These are phyloP conservation scores for Bos indicus DNA, from an alignment of 2,113 vertebrate genomes.

Conservation along the genomic window DNA sequence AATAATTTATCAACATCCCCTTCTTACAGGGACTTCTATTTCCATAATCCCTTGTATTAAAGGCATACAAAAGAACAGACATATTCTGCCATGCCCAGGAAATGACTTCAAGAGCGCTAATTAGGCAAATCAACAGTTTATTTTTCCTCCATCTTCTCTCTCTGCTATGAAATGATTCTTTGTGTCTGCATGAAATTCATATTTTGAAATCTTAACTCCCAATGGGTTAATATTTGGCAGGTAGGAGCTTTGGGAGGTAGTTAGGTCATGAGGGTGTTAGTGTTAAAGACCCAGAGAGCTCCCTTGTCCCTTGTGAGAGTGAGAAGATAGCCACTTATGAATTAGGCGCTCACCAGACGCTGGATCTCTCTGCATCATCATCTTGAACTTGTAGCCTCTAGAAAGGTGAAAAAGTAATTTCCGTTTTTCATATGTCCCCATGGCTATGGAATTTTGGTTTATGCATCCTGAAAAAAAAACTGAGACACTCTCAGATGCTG, in stretches of 20 bases:
- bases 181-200: background rate
- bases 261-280: background rate
- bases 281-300: background rate
- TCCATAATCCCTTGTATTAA: background rate
- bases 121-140: background rate
- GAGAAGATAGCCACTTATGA: background rate
- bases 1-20: background rate
- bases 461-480: background rate
- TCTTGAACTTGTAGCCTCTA: background rate
- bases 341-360: background rate
- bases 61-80: background rate
- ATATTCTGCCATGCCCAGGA: background rate
- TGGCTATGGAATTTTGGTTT: background rate
- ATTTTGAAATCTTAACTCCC: background rate
- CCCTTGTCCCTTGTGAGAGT: background rate
- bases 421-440: background rate
- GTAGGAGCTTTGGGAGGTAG: background rate
- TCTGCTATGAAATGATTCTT: background rate
- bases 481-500: background rate
- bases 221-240: background rate
- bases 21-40: background rate
- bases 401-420: background rate
- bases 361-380: background rate
- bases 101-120: background rate
- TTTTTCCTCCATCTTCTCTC: background rate